These are phyloP conservation scores for Cremastinae sp. DNA, from an alignment of 2,888 invertebrate species.

Conservation along the genomic window DNA sequence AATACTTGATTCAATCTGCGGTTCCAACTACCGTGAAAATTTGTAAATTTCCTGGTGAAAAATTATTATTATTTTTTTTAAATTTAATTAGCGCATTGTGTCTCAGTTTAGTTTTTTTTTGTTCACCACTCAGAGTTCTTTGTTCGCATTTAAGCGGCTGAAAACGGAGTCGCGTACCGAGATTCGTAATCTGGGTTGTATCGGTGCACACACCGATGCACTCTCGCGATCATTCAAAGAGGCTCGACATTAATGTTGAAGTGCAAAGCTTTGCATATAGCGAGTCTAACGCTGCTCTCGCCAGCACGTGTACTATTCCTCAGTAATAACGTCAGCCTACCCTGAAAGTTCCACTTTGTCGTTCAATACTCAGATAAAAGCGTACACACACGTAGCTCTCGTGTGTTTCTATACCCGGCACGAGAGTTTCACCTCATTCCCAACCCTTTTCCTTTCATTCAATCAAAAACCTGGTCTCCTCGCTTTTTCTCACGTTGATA, in stretches of 20 bases:
- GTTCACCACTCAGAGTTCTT: too few species aligned
- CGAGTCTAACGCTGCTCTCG: constrained; percentile 43
- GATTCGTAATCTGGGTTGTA: constrained; percentile 9
- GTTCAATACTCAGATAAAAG: constrained; percentile 19
- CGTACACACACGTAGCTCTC: constrained; percentile 43
- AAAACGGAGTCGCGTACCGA: background rate
- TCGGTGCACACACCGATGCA: constrained; percentile 4
- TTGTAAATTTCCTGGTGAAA: background rate
- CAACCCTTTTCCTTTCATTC: constrained; percentile 28
- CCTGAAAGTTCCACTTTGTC: constrained; percentile 57
- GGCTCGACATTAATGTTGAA: constrained; percentile 62
- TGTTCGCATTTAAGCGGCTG: background rate
- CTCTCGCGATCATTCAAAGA: constrained; percentile 41
- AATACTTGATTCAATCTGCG: constrained; percentile 49
- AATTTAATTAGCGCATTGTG: too few species aligned
- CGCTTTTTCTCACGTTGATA: background rate
- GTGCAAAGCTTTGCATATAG: constrained; percentile 61
- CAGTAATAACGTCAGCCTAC: constrained; percentile 61
- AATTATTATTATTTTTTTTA: background rate
- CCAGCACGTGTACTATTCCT: constrained; percentile 56
- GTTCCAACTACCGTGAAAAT: background rate
- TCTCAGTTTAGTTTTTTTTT: too few species aligned
- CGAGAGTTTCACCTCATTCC: constrained; percentile 45
- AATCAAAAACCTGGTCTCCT: background rate
- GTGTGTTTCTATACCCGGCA: background rate